These are phyloP conservation scores for Hoplostethus mediterraneus DNA, from an alignment of 2,797 vertebrate genomes.

Conservation along the genomic window DNA sequence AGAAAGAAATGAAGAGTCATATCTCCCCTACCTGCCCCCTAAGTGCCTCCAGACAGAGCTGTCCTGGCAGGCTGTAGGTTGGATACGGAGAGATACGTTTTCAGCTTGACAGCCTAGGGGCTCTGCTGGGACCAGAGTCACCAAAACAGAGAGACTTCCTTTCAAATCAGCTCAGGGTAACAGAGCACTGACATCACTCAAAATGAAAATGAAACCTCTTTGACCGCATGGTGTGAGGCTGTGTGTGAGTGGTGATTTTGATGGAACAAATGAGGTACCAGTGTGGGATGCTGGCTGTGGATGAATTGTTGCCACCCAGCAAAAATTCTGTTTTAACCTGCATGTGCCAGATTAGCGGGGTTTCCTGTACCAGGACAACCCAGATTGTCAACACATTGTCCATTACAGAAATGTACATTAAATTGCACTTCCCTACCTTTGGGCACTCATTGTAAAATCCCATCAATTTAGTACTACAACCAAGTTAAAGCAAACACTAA, in stretches of 20 bases:
- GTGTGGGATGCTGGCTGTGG: constrained; percentile 18
- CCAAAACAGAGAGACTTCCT: constrained; percentile 66
- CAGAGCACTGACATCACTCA: constrained; percentile 67
- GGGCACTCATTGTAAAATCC: no score
- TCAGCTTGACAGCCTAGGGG: constrained; percentile 59
- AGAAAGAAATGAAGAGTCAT: constrained; percentile 1
- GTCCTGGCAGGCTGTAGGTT: constrained; percentile 62
- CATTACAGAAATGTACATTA: no score
- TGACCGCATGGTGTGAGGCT: constrained; percentile 53
- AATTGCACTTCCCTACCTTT: no score
- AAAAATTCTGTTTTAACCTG: no score
- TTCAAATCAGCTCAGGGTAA: constrained; percentile 66
- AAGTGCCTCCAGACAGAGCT: constrained; percentile 61
- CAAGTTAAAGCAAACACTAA: no score
- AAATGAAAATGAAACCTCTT: constrained; percentile 69
- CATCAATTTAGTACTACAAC: no score
- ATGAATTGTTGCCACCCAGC: constrained; percentile 7
- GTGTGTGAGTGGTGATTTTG: constrained; percentile 31
- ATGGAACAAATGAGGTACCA: constrained; percentile 27
- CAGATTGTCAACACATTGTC: no score
- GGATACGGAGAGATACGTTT: constrained; percentile 66
- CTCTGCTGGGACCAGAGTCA: constrained; percentile 68
- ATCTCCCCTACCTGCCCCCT: constrained; percentile 29
- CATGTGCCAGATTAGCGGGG: no score
- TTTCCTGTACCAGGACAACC: no score